Evolutionary conservation across 2,888 invertebrate genomes (phyloP).

Genomic region (Apotomis betuletana): DNA sequence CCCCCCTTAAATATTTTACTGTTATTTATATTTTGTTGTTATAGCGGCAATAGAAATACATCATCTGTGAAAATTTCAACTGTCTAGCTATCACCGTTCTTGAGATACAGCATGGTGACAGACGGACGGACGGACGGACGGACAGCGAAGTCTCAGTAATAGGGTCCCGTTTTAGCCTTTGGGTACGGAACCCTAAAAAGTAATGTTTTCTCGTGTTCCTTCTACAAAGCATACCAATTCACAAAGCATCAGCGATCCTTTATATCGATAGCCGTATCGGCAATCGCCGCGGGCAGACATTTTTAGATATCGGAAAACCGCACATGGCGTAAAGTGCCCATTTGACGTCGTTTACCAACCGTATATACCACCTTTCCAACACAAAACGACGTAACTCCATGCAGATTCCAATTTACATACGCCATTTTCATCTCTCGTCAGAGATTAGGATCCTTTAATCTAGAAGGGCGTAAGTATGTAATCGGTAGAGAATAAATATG

Average conservation of each 20-base stretch:
- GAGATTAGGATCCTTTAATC: neutral
- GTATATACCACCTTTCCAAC: neutral
- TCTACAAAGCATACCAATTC: neutral
- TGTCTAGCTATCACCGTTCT: no score
- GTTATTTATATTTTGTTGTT: no score
- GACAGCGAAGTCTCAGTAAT: no score
- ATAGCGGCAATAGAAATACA: no score
- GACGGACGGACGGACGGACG: no score
- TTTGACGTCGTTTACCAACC: constrained; percentile 16
- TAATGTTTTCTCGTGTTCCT: neutral
- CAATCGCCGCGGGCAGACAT: constrained; percentile 14
- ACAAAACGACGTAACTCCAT: neutral
- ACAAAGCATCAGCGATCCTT: constrained; percentile 13
- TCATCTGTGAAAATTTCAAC: no score
- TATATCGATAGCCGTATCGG: constrained; percentile 3
- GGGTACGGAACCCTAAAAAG: no score
- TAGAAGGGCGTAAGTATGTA: neutral
- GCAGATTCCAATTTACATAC: neutral
- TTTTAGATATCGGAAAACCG: constrained; percentile 34
- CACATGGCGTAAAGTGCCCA: constrained; percentile 21
- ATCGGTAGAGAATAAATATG: neutral
- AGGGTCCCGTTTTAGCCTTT: no score
- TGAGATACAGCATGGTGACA: no score
- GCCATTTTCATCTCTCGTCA: neutral
- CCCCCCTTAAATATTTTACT: no score